Evolutionary conservation across 2,797 vertebrate species (phyloP), one percentile per base, ranked within the genome.

Genomic region (Lemur catta): DNA sequence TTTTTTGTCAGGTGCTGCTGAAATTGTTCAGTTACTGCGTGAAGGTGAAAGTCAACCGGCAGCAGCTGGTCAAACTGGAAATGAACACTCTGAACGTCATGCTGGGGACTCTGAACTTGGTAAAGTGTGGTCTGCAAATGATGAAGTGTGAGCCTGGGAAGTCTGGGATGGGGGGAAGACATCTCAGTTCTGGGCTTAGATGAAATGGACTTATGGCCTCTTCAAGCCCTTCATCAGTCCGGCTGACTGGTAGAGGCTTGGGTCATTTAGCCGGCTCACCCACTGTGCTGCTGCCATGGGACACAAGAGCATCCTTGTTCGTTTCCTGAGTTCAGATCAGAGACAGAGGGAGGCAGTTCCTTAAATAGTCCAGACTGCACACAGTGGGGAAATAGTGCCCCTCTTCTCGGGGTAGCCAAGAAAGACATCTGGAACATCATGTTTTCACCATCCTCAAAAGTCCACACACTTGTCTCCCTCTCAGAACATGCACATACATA

Each of bases 41-140:
- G 95, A 99, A 99, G 97, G 99, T 99, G 98, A 99, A 99, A 98
- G 99, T 99, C 96, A 99, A 99, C 96, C 98, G 99, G 76, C 99
- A 99, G 97, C 99, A 99, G 98, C 97, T 99, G 94, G 99, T 99
- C 95, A 99, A 99, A 97, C 99, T 99, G 0, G 99, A 99, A 98
- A 99, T 99, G 99, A 99, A 99, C 99, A 99, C 99, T 0, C 98
- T 99, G 95, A 99, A 99, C 17, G 99, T 99, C 97, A 99, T 99
- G 99, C 98, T 99, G 98, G 99, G 99, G 80, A 99, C 99, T 6
- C 99, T 99, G 2, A 99, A 99, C 98, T 97, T 99, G 99, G 99
- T 99, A 98, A 98, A 99, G 26, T 85, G 12, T n/a, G 38, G 93
- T n/a, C 50, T 85, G 33, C 55, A 24, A 4, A 10, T 50, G 75